Conservation (phyloP, 2,113 vertebrate species). For the Microcebus murinus region DNA sequence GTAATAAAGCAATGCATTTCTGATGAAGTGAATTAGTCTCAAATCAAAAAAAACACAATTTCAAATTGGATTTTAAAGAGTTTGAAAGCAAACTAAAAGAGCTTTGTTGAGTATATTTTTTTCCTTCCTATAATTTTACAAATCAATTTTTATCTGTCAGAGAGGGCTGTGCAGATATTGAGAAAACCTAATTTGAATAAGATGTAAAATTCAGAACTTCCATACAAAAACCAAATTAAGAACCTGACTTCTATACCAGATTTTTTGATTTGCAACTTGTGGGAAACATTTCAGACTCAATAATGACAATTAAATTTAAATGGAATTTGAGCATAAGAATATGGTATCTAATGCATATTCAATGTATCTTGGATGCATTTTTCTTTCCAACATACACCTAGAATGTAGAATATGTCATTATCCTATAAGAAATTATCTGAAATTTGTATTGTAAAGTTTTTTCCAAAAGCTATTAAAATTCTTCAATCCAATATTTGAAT, state of each 20-base stretch:
- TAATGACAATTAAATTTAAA: constrained; percentile 62
- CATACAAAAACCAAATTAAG: constrained; percentile 39
- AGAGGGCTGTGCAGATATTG: not conserved
- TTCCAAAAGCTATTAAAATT: not conserved
- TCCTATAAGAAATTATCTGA: not conserved
- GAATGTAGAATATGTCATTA: not conserved
- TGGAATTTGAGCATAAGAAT: not conserved
- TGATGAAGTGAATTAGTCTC: constrained; percentile 46
- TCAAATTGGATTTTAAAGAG: constrained; percentile 66
- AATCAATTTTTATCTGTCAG: constrained; percentile 66
- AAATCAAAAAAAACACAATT: constrained; percentile 72
- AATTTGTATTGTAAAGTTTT: not conserved
- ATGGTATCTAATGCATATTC: not conserved
- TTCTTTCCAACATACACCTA: not conserved
- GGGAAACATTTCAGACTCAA: constrained; percentile 4
- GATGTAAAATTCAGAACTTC: constrained; percentile 55
- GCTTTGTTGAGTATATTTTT: not conserved
- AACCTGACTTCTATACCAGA: not conserved
- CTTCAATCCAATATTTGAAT: not conserved
- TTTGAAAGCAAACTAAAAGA: constrained; percentile 76
- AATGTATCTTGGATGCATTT: not conserved
- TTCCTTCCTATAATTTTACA: constrained; percentile 66
- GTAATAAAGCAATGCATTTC: constrained; percentile 73
- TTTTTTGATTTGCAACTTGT: constrained; percentile 36
- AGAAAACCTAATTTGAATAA: constrained; percentile 52